Evolutionary conservation across 2,888 invertebrate species (phyloP).

Genomic region (Andricus quercusramuli): DNA sequence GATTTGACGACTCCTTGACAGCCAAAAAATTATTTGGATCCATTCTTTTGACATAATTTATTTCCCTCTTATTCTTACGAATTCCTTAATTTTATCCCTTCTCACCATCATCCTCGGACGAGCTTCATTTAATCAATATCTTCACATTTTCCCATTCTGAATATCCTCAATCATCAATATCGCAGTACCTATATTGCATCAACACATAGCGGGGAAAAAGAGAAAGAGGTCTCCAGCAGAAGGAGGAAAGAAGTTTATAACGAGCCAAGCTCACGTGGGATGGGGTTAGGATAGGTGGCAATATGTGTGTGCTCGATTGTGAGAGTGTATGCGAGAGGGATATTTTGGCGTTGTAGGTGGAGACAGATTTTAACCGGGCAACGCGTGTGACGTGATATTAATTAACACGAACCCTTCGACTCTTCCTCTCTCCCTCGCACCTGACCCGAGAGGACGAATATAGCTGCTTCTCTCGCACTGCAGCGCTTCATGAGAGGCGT

Average conservation of each 20-base stretch:
- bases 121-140: background rate
- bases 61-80: background rate
- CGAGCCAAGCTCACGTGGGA: constrained; percentile 26
- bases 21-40: background rate
- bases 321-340: constrained; percentile 49
- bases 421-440: constrained; percentile 58
- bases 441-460: constrained; percentile 46
- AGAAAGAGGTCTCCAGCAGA: background rate
- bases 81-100: background rate
- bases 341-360: constrained; percentile 55
- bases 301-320: constrained; percentile 38
- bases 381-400: constrained; percentile 78
- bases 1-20: background rate
- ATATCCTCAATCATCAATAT: constrained; percentile 8
- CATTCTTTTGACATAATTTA: background rate
- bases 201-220: background rate
- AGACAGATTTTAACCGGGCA: constrained; percentile 73
- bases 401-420: constrained; percentile 77
- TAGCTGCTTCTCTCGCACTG: constrained; percentile 59
- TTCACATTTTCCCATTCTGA: background rate
- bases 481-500: constrained; percentile 59
- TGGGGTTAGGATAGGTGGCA: constrained; percentile 9
- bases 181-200: background rate
- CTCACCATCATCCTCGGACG: background rate
- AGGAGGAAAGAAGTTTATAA: constrained; percentile 34